Evolutionary conservation across 2,797 vertebrate species (phyloP).

Genomic region (Pitangus sulphuratus): DNA sequence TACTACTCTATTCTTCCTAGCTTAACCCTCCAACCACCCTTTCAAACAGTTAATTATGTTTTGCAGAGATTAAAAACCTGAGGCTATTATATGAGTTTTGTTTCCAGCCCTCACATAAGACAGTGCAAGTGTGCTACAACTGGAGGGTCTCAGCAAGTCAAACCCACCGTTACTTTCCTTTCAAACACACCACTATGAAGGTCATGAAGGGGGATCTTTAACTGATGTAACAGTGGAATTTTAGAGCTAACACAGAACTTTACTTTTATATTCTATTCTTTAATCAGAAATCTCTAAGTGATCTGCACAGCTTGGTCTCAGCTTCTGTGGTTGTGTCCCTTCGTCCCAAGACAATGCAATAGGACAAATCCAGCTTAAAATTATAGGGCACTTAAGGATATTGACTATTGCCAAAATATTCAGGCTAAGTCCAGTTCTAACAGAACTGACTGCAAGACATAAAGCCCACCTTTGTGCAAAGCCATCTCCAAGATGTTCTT

Average conservation of each 20-base stretch:
- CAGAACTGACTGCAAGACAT: background rate
- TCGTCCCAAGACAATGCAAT: background rate
- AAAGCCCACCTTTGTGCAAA: background rate
- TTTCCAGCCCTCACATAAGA: background rate
- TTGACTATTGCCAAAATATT: background rate
- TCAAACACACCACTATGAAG: background rate
- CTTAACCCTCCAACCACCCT: constrained; percentile 53
- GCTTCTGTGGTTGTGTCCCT: background rate
- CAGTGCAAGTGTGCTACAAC: background rate
- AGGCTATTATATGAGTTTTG: background rate
- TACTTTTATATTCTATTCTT: background rate
- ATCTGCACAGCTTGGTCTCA: background rate
- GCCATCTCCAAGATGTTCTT: background rate
- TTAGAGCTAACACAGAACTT: background rate
- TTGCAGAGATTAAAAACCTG: background rate
- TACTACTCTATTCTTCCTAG: constrained; percentile 24
- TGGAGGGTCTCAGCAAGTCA: background rate
- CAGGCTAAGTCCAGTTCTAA: background rate
- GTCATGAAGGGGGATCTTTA: background rate
- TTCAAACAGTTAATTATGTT: constrained; percentile 26
- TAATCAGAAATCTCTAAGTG: background rate
- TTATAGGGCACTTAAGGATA: background rate
- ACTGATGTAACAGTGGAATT: background rate
- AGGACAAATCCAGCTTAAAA: background rate
- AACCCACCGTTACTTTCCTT: background rate